phyloP scores from a whole-genome alignment of 2,888 invertebrate genomes.

The Cerastoderma edule region DNA sequence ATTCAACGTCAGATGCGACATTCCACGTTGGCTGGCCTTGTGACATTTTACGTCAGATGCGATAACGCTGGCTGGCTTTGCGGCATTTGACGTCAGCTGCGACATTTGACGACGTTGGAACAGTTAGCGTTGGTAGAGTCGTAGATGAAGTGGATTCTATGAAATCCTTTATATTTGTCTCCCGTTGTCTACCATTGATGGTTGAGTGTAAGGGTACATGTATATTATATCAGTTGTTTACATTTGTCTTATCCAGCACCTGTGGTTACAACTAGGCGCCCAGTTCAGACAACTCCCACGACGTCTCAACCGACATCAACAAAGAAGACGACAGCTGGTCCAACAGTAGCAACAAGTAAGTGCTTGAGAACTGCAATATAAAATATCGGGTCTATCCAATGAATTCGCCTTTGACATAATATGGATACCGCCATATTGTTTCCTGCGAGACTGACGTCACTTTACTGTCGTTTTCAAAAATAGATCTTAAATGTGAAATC shows the following conservation, averaged over 20 bases:
- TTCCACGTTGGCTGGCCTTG: too few species aligned
- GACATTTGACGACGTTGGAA: neutral
- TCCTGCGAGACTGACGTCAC: neutral
- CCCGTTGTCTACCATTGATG: too few species aligned
- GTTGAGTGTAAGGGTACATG: too few species aligned
- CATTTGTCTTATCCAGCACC: too few species aligned
- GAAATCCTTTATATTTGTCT: neutral
- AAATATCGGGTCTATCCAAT: neutral
- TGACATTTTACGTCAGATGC: too few species aligned
- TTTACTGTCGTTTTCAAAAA: neutral
- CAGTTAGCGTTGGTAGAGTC: neutral
- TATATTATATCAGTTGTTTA: too few species aligned
- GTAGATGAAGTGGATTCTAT: neutral
- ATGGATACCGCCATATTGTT: too few species aligned
- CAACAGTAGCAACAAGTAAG: too few species aligned
- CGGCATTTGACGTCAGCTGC: neutral
- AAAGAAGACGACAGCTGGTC: too few species aligned
- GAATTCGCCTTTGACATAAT: neutral
- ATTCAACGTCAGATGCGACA: too few species aligned
- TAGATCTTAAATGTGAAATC: neutral
- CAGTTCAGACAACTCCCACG: slow-evolving; percentile 9
- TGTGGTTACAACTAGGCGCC: slow-evolving; percentile 11
- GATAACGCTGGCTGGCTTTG: neutral
- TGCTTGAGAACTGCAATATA: too few species aligned
- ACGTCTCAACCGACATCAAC: too few species aligned